Base-by-base conservation (phyloP, 1,140 invertebrate genomes). In the Drosophila leontia region DNA sequence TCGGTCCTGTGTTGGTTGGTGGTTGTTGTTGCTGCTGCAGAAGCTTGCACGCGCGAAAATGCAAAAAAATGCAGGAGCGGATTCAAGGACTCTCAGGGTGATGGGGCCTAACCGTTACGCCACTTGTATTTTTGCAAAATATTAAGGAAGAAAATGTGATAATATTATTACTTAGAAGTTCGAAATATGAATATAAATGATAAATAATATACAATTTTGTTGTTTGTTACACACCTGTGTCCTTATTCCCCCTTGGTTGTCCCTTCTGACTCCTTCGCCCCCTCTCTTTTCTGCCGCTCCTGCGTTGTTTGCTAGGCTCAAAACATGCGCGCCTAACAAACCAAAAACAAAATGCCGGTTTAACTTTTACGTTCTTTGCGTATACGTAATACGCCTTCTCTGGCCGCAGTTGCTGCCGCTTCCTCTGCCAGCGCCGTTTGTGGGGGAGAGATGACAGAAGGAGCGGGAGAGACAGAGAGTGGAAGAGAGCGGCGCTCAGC, bases 281-380 rank as follows among this genome's bases (percentile, higher is more conserved):
- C 23, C 19, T 8, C 9, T 32, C 8, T 29, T 11, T 23, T 6
- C 7, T 45, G 23, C 32, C 65, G 39, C 62, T 67, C 58, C 44
- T 47, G 67, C 17, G 19, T 50, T 19, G 11, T 45, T 48, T 69
- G 35, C 50, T 51, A 69, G 65, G 45, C 45, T 62, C 71, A 68
- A 82, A 86, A 82, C 70, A 80, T 79, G 81, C 65, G 77, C 72
- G 77, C 67, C 67, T 81, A 78, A 67, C 80, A 56, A 56, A 55
- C 34, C 13, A 39, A 55, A 55, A 39, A 55, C 19, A 79, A 83
- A 83, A 84, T 85, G 82, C 80, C 75, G 80, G 79, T 87, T 87
- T 79, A 82, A 56, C 75, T 76, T 86, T 78, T 60, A 75, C 74
- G 78, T 75, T 87, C 61, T 64, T 45, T 75, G 82, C 82, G 82